Evolutionary conservation across 2,888 invertebrate species (phyloP), one percentile per base, ranked within the genome.

Genomic region (Carabus problematicus): DNA sequence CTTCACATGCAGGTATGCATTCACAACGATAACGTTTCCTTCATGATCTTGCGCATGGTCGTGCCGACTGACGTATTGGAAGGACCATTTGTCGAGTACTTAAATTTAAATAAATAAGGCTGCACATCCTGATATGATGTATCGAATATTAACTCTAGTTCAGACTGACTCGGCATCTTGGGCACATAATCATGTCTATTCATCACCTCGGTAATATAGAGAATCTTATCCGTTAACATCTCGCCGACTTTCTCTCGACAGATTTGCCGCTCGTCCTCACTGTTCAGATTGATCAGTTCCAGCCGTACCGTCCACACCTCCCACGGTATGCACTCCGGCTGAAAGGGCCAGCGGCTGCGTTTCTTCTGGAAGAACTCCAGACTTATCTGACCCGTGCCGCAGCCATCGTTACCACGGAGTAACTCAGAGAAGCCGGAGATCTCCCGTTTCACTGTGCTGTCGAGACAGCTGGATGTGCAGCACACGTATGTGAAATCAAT

Each of bases 401-500:
- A 86, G 39, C 89, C 87, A 74, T 91, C 91, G 60, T 86, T 90
- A 11, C 89, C 89, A 19, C 94, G 87, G 55, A 94, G 81, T 59
- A 90, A 87, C 77, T 92, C 91, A 12, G 93, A 93, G 79, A 94
- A 94, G 69, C 87, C 85, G 16, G 90, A 90, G 71, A 94, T 91
- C 79, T 91, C 92, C 71, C 86, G 88, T 79, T 88, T 92, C 75
- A 92, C 86, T 73, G 85, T 89, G 75, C 87, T 88, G 72, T 90
- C 90, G 54, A 95, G 85, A 63, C 85, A 85, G n/a, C 89, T 87
- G 41, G 96, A 97, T 73, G 94, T 91, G 83, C 95, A 95, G 81
- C 96, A 93, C 29, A 96, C 98, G 83, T 98, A 98, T 7, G 98
- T 98, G 80, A 98, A 92, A 83, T 98, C 98, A 77, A 99, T 93